A percentile compares a stretch with the other conserved stretches of the same genome.
Evolutionary conservation across 2,113 vertebrate species (phyloP).

Genomic region (Centropus unirufus): DNA sequence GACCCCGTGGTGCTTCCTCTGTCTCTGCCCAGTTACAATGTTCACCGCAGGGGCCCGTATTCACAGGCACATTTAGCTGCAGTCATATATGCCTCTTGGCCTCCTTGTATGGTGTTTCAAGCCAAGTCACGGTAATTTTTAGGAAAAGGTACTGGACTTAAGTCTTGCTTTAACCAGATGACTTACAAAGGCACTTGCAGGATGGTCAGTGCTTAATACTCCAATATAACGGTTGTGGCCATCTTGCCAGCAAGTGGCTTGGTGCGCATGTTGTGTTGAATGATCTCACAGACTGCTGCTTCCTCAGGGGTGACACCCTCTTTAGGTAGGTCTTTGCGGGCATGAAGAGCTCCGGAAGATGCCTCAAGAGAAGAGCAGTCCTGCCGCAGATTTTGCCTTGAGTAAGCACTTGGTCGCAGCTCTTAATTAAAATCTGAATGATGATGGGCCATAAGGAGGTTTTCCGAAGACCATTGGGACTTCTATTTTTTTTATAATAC

Average conservation of each 20-base stretch:
- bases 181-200: not conserved
- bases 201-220: not conserved
- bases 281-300: not conserved
- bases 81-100: not conserved
- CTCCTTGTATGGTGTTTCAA: accelerated
- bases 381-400: not conserved
- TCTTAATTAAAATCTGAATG: not conserved
- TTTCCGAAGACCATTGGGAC: not conserved
- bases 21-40: not conserved
- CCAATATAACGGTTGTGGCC: not conserved
- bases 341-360: not conserved
- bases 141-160: not conserved
- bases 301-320: not conserved
- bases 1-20: not conserved
- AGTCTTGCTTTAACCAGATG: not conserved
- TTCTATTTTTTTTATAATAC: not conserved
- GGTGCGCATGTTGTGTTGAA: accelerated
- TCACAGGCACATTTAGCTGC: not conserved
- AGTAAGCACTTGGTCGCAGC: not conserved
- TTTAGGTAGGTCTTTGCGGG: not conserved
- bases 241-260: not conserved
- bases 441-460: not conserved
- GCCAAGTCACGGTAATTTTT: not conserved
- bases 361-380: not conserved
- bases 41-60: not conserved